Base-by-base conservation (phyloP, 2,113 vertebrate species). In the Cheilinus undulatus region DNA sequence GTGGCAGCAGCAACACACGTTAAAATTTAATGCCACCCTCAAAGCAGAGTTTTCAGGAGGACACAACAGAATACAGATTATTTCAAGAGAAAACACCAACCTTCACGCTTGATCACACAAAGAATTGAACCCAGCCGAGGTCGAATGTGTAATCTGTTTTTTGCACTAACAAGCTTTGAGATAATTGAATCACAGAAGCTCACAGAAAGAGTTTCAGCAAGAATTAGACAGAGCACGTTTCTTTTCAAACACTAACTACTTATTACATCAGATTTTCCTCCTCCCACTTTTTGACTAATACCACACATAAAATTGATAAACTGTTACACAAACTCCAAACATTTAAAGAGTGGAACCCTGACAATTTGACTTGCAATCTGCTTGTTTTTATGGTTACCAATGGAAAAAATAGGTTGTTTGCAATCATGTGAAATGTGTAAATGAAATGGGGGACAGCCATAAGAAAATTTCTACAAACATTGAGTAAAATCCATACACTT, bases 91-190 rank as follows among this genome's bases (percentile, higher is more conserved):
- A 73, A 73, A 59, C 46, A 59, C 20, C 42, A 54, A 17, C 60
- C 58, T 72, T 70, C 28, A 58, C 48, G 32, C 30, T 40, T 36
- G 36, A 54, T 43, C 19, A 56, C 24, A 59, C 43, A 15, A 61
- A 60, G 53, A 52, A 83, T 61, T 77, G 46, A 28, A 15, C 54
- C 65, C 13, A 32, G 68, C 49, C 24, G 27, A n/a, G 68, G 64
- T 83, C 69, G 79, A 66, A 79, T 48, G 36, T 48, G 40, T 62
- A 64, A 76, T 83, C 59, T 45, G 17, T 52, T 66, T 40, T 34
- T 46, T 40, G 17, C 49, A 61, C 27, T 50, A 64, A 34, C 24
- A 49, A 13, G 27, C 63, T 58, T 53, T 12, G 19, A 36, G 58
- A 23, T 58, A 68, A 68, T 60, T 59, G 38, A 64, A 72, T 72